Base-by-base conservation (phyloP, 2,797 vertebrate species). In the Brachymystax lenok region DNA sequence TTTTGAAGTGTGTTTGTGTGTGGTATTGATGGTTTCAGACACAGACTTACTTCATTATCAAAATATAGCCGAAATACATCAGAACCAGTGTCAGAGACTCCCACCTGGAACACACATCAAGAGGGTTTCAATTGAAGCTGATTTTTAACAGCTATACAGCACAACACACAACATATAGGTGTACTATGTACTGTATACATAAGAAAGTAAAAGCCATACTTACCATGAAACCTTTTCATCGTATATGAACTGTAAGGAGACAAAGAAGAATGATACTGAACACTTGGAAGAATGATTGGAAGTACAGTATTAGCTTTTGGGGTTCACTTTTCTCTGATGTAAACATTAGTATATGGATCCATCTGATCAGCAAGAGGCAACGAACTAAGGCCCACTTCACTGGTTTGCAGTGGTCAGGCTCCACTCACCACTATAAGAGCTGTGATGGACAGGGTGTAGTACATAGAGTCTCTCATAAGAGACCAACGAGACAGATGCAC, bases 1-100 rank as follows among this genome's bases (percentile, higher is more conserved):
- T 46, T 46, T 13, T 46, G 40, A 46, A 46, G 40, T 46, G 40
- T 46, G 40, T 30, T 14, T 27, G 12, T 30, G 27, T 66, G 10
- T 66, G 24, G 27, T 30, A 28, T 66, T 66, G 12, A 30, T 17
- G 27, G 66, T 68, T 61, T 77, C 14, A 17, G 75, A 54, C 35
- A 46, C n/a, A 13, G 66, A 96, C 97, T 97, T 95, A 99, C 98
- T 99, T 98, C 98, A 99, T 99, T 84, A 98, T 97, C 80, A 98
- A 19, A 85, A 98, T 99, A 93, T 99, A 99, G 92, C 97, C 91
- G 50, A 96, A 69, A 16, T 99, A 99, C 96, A 99, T 97, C 85
- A 96, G 85, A 77, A 98, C 93, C 68, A 99, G 89, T 21, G 96
- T 95, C 71, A 98, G 92, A 46, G 98, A 97, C 86, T 99, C 98